Base-by-base conservation (phyloP, 2,113 vertebrate species). In the Trochalopteron elliotii region DNA sequence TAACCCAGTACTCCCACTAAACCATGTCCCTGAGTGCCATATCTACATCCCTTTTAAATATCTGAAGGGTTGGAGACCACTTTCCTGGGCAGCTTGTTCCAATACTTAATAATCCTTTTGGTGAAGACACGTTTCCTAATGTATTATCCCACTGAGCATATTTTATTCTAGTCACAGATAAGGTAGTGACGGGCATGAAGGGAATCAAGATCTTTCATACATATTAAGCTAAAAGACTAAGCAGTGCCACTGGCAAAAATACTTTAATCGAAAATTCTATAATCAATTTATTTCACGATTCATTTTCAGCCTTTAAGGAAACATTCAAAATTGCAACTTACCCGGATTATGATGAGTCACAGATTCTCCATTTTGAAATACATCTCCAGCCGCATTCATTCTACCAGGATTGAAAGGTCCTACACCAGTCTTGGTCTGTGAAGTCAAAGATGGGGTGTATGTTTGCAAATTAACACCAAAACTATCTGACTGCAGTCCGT, bases 391-490 rank as follows among this genome's bases (percentile, higher is more conserved):
- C 91, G 98, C 98, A 22, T 95, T 98, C 77, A 99, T 98, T 90
- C 99, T 98, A 97, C 99, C 99, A 44, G 99, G 99, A 98, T 99
- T 99, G 98, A 99, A 99, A 97, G 99, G 99, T 98, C 98, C 98
- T 96, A 98, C 97, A 96, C 96, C 98, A 98, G 97, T 93, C 97
- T 98, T 98, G 97, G 97, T 98, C 98, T 98, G 98, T 97, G 98
- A 98, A 97, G 98, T 98, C 93, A 98, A 98, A 98, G 98, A 98
- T 95, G 98, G 97, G 96, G 98, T 98, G 97, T 98, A 98, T 90
- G 98, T 98, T 97, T 98, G 98, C 94, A 98, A 95, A 96, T 98
- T 99, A 97, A 99, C 98, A 98, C 98, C 99, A 98, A 99, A 99
- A 68, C 98, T 98, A 98, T 98, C 98, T 97, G 99, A 98, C 98